Evolutionary conservation across 2,888 invertebrate genomes (phyloP), one percentile per base, ranked within the genome.

Genomic region (Empis stercorea): DNA sequence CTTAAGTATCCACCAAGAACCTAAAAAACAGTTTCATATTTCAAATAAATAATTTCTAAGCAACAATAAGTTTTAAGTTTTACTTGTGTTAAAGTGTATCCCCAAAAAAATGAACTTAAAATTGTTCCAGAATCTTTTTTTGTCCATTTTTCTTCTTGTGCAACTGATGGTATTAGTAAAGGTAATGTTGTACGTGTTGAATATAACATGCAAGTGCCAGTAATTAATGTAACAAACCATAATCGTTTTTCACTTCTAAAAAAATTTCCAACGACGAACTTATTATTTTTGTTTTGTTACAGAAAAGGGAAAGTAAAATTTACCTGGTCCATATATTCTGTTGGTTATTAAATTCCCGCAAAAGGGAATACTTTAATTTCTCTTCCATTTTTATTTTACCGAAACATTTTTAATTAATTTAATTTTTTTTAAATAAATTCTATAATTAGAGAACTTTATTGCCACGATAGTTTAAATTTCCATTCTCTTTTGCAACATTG

Each of bases 21-120:
- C 61, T 65, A 46, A 34, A 53, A 48, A 17, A n/a, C n/a, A n/a
- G n/a, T n/a, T n/a, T n/a, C n/a, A n/a, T n/a, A n/a, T n/a, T n/a
- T n/a, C n/a, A n/a, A n/a, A n/a, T n/a, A n/a, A n/a, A n/a, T n/a
- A n/a, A n/a, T n/a, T n/a, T n/a, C n/a, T n/a, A n/a, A n/a, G n/a
- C n/a, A n/a, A n/a, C n/a, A n/a, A n/a, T n/a, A n/a, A n/a, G n/a
- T n/a, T n/a, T n/a, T n/a, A n/a, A n/a, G 13, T 34, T 34, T 10
- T 27, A 73, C 71, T 62, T 76, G 76, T 1, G 82, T 83, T 51
- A 81, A 61, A 1, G 79, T 79, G 58, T 84, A 83, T 43, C 83
- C 83, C 81, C 83, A 84, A 61, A 83, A 84, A 60, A 83, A 83
- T 20, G 80, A 78, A 17, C 81, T 80, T 23, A 83, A 64, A 43